Evolutionary conservation across 2,113 vertebrate species (phyloP), one percentile per base, ranked within the genome.

Genomic region (Circaetus gallicus): DNA sequence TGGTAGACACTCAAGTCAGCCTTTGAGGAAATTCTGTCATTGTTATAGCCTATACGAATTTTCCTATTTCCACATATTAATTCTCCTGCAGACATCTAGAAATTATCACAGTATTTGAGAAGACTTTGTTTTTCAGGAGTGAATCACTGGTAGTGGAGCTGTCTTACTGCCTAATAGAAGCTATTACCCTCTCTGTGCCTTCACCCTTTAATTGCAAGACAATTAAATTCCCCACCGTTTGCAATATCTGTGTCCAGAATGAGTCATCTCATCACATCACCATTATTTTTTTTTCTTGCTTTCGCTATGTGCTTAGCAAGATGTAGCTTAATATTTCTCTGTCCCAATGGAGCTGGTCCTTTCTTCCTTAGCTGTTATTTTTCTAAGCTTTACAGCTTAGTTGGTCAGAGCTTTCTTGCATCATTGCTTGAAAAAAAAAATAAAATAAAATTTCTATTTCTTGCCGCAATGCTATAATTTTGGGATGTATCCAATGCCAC

Each of bases 221-320:
- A 96, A 95, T 97, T 94, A 91, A 55, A 92, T 90, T 95, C 87
- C 78, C 82, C 24, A 67, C 32, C 20, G 3, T 95, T 95, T 95
- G 62, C 56, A 90, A 17, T 90, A 58, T 86, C 95, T 86, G 43
- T 89, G 36, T 80, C 76, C 70, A 86, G 61, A 85, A 87, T 92
- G 50, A 95, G 38, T 82, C 69, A 65, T 87, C 45, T 95, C 69
- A 76, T 82, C 72, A 59, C 52, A 89, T 93, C 34, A 76, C 17
- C 2, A 47, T 63, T 53, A 38, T 21, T 32, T 13, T 17, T 55
- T n/a, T 53, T 18, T 32, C 7, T 47, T 66, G 1, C 4, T 82
- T 95, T 84, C 3, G 1, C 11, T 82, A 8, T 8, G 0, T 86
- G 13, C n/a, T 73, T 70, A 90, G 18, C 7, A 70, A 85, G 53